Evolutionary conservation across 2,888 invertebrate species (phyloP), one percentile per base, ranked within the genome.

Genomic region (Melieria crassipennis): DNA sequence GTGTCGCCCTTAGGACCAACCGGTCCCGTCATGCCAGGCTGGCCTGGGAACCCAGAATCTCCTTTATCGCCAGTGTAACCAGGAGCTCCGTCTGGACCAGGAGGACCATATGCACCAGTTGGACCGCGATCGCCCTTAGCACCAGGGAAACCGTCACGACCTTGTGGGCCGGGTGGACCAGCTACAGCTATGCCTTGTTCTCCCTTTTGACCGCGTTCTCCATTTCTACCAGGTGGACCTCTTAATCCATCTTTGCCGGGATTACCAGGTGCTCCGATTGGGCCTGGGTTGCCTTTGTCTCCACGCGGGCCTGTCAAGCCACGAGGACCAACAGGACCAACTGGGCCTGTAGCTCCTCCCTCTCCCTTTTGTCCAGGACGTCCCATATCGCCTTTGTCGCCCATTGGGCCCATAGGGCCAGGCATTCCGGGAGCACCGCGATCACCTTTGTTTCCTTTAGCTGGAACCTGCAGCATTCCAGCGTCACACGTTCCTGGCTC

Each of bases 241-340:
- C 85, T 81, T 0, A 89, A 88, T 47, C 94, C 94, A 73, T 88
- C 88, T 72, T 81, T 82, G 0, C 94, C 93, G 5, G 90, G 89
- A 72, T 91, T 91, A 70, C 95, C 95, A 1, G 92, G 91, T 80
- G 92, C 92, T 55, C 96, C 95, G 88, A 92, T 90, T 4, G 91
- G 89, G 11, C 96, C 96, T 65, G 88, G 83, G 45, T 91, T 90
- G 75, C 96, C 97, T 80, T 94, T 94, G 0, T 94, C 94, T 70
- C 96, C 97, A 77, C 94, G 89, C 1, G 89, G 89, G 60, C 96
- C 96, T 13, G 93, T 91, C 30, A 92, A 85, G 56, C 94, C 95
- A 76, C 93, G 88, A 7, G 92, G 90, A 11, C 94, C 96, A 30
- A 90, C 89, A 45, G 89, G 88, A 5, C 94, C 94, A 4, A 83